These are phyloP conservation scores for Tenthredo amoena DNA, from an alignment of 2,888 invertebrate genomes.

Conservation along the genomic window DNA sequence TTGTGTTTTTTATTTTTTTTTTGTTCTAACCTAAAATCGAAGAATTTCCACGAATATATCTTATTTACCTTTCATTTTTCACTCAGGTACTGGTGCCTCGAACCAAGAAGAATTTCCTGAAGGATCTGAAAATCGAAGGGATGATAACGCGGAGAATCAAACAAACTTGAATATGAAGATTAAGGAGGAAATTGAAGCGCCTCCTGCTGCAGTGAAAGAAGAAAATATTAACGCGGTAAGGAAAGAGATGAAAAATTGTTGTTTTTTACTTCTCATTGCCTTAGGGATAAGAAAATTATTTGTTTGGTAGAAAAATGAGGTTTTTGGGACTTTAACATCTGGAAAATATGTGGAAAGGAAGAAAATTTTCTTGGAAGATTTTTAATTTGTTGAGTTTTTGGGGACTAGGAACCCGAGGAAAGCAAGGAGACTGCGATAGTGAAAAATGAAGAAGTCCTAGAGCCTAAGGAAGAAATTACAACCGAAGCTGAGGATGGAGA, in stretches of 20 bases:
- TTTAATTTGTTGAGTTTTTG: background rate
- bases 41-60: background rate
- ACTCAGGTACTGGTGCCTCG: constrained; percentile 57
- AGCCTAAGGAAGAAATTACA: constrained; percentile 29
- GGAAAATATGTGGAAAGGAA: background rate
- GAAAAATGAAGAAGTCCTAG: constrained; percentile 46
- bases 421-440: constrained; percentile 64
- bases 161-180: constrained; percentile 63
- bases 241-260: constrained; percentile 48
- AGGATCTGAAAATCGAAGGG: constrained; percentile 66
- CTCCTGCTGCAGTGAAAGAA: constrained; percentile 53
- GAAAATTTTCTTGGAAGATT: background rate
- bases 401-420: background rate
- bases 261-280: no score
- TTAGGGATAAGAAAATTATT: background rate
- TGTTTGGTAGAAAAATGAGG: background rate
- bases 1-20: background rate
- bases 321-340: background rate
- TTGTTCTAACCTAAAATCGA: background rate
- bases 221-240: constrained; percentile 53
- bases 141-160: constrained; percentile 62
- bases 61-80: constrained; percentile 39
- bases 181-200: constrained; percentile 65
- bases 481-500: constrained; percentile 46
- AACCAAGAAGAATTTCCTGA: constrained; percentile 68